These are phyloP conservation scores for Rallus crepitans DNA, from an alignment of 2,797 vertebrate species.

Conservation along the genomic window DNA sequence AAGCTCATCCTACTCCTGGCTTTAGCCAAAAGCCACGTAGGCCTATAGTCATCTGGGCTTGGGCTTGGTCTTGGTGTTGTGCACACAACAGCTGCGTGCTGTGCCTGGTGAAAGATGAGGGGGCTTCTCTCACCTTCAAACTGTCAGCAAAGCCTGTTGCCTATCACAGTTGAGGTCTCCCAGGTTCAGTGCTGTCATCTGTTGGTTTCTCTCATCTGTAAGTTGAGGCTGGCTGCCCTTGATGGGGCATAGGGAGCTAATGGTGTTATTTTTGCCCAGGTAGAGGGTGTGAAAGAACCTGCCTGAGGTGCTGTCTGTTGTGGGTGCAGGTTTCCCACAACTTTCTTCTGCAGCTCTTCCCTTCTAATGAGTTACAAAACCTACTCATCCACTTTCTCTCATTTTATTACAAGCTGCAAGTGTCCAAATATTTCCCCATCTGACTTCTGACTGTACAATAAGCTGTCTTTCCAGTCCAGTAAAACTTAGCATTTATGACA, in stretches of 20 bases:
- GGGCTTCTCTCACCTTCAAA: not conserved
- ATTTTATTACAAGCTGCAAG: constrained; percentile 7
- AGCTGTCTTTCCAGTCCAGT: constrained; percentile 6
- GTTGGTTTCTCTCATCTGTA: not conserved
- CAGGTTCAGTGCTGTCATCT: not conserved
- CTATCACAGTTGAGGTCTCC: not conserved
- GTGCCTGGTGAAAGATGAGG: not conserved
- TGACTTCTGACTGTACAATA: constrained; percentile 41
- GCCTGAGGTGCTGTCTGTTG: not conserved
- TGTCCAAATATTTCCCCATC: constrained; percentile 50
- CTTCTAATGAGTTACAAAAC: constrained; percentile 40
- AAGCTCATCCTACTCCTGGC: not conserved
- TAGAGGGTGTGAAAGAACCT: not conserved
- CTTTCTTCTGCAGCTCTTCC: not conserved
- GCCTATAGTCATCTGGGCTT: not conserved
- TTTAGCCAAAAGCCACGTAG: constrained; percentile 31
- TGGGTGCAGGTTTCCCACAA: not conserved
- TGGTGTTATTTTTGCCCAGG: not conserved
- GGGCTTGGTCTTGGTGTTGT: not conserved
- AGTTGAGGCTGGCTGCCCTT: not conserved
- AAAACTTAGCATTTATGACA: constrained; percentile 46
- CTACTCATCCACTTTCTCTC: constrained; percentile 53
- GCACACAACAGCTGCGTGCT: not conserved
- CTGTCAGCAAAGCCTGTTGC: not conserved
- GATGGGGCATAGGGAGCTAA: not conserved